Evolutionary conservation across 2,888 invertebrate species (phyloP), one percentile per base, ranked within the genome.

Genomic region (Tipula vernalis): DNA sequence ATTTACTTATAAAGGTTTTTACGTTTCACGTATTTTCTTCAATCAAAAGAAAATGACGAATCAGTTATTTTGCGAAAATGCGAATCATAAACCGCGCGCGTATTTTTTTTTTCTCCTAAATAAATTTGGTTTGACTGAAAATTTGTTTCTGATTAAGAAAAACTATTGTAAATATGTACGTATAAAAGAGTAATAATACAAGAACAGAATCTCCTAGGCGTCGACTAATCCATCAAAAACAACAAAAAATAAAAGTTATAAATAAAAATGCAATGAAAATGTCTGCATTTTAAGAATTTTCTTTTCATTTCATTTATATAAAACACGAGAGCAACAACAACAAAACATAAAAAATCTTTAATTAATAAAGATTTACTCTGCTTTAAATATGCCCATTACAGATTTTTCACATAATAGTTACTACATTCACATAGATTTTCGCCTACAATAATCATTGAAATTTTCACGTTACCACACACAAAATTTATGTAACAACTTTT

Each of bases 221-320:
- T 84, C 84, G 84, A 84, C 84, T 84, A 84, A 41, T 84, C 84
- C 36, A 84, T 41, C 84, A 84, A 84, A 84, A 84, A 5, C 13
- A 39, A 39, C 15, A 39, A 36, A 84, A 41, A 84, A 6, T 36
- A 84, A 36, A 84, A 84, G 84, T 39, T 84, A 41, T 39, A 84
- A 84, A 84, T 84, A 84, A 84, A 84, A 84, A 84, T 41, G 84
- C 84, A 84, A 15, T 84, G 84, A 84, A 84, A 84, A 84, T 84
- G 84, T 84, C 84, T 84, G 84, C 84, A 84, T 84, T 39, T 39
- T 71, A 28, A 71, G 71, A 71, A 71, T 71, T 71, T 71, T 71
- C 71, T 28, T 71, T 71, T 71, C 71, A 71, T 28, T 71, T 71
- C 71, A 71, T 71, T n/a, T 28, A 28, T 28, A 28, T 71, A 12